phyloP scores from a whole-genome alignment of 2,888 invertebrate genomes.

The Coleophora flavipennella region DNA sequence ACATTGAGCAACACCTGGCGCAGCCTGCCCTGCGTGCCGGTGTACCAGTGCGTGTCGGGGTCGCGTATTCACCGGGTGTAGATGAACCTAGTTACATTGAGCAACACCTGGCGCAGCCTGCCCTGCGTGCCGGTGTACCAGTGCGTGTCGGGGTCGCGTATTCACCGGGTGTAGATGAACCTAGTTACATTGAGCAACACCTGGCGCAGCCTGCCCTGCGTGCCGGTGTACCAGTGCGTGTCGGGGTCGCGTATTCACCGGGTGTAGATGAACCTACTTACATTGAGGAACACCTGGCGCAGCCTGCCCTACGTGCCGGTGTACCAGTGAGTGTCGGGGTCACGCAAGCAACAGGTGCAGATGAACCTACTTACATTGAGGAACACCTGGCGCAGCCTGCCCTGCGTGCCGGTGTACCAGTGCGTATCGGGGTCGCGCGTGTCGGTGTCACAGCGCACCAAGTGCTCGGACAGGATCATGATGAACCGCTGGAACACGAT shows the following conservation, averaged over 20 bases:
- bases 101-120: slow-evolving; percentile 93
- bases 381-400: slow-evolving; percentile 95
- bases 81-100: slow-evolving; percentile 83
- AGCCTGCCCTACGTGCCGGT: slow-evolving; percentile 95
- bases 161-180: neutral
- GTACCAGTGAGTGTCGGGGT: slow-evolving; percentile 96
- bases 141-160: slow-evolving; percentile 92
- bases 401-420: slow-evolving; percentile 97
- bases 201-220: slow-evolving; percentile 93
- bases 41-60: slow-evolving; percentile 96
- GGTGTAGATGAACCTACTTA: slow-evolving; percentile 53
- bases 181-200: slow-evolving; percentile 90
- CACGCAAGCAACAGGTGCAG: slow-evolving; percentile 48
- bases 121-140: slow-evolving; percentile 98
- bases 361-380: slow-evolving; percentile 78
- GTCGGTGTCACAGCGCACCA: slow-evolving; percentile 94
- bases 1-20: slow-evolving; percentile 96
- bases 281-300: slow-evolving; percentile 94
- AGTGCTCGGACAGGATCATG: slow-evolving; percentile 96
- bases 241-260: slow-evolving; percentile 83
- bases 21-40: slow-evolving; percentile 94
- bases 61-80: no score
- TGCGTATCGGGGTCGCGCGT: slow-evolving; percentile 93
- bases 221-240: slow-evolving; percentile 97
- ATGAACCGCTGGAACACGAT: slow-evolving; percentile 99